These are phyloP conservation scores for Aphaenogaster floridana DNA, from an alignment of 1,140 invertebrate species.

Conservation along the genomic window DNA sequence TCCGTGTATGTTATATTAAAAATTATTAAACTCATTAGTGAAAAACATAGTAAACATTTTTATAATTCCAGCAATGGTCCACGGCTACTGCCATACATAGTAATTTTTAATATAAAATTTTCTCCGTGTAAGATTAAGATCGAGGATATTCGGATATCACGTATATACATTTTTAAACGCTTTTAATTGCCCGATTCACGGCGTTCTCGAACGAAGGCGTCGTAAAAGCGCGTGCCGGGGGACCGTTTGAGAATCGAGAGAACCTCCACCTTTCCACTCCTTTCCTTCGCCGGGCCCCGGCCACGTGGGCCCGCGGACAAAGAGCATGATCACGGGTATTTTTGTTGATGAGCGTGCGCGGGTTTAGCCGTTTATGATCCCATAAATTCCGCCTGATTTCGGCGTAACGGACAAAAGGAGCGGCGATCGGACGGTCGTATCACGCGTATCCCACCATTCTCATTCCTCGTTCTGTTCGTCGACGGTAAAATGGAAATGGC, in stretches of 20 bases:
- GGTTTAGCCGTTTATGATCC: conserved; percentile 68
- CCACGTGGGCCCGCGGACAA: conserved; percentile 20
- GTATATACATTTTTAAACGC: conserved; percentile 30
- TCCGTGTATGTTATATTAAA: no score
- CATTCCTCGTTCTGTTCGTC: conserved; percentile 13
- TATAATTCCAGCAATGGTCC: no score
- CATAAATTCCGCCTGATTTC: conserved; percentile 73
- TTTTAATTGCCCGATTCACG: conserved; percentile 46
- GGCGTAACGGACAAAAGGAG: conserved; percentile 72
- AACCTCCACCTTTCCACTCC: background rate
- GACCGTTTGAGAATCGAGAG: conserved; percentile 63
- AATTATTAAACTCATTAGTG: no score
- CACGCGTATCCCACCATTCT: conserved; percentile 40
- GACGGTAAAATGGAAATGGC: conserved; percentile 73
- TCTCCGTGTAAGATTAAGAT: conserved; percentile 16
- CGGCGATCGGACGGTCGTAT: conserved; percentile 62
- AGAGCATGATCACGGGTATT: conserved; percentile 66
- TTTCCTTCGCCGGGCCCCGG: background rate
- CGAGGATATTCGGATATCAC: background rate
- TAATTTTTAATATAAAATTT: no score
- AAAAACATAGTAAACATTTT: no score
- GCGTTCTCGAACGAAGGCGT: background rate
- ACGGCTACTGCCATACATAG: no score
- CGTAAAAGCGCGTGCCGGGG: conserved; percentile 65
- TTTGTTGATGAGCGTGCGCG: conserved; percentile 71